A percentile compares a stretch with the other conserved stretches of the same genome.
Conservation (phyloP, 2,797 vertebrate genomes). For the Eulemur rubriventer region DNA sequence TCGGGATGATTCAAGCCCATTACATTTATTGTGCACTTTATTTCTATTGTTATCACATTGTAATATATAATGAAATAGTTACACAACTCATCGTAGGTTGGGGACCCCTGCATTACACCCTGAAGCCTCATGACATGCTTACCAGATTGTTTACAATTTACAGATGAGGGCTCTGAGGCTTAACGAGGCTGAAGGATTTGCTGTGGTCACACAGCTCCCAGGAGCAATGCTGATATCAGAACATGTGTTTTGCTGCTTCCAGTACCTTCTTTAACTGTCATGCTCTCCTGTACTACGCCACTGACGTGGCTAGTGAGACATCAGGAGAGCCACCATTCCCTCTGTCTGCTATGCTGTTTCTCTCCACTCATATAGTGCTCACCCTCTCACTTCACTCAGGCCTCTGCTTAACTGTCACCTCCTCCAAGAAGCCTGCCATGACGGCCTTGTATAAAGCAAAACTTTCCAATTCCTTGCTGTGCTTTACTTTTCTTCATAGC, state of each 20-base stretch:
- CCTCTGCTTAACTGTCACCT: neutral
- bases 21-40: no score
- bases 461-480: neutral
- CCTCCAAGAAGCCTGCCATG: neutral
- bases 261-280: neutral
- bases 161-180: neutral
- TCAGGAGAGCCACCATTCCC: neutral
- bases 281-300: neutral
- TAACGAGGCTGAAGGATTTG: no score
- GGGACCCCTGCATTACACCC: neutral
- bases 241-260: rapidly evolving
- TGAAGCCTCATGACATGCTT: neutral
- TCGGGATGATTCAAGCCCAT: no score
- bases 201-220: neutral
- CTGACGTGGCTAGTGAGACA: neutral
- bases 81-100: no score
- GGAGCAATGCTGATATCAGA: neutral
- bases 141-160: neutral
- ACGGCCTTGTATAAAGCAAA: neutral
- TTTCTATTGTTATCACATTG: no score
- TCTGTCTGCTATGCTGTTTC: neutral
- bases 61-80: no score
- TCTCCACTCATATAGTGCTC: neutral
- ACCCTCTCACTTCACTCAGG: neutral
- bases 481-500: neutral